Conservation (phyloP, 1,140 invertebrate genomes). For the Ooceraea biroi region DNA sequence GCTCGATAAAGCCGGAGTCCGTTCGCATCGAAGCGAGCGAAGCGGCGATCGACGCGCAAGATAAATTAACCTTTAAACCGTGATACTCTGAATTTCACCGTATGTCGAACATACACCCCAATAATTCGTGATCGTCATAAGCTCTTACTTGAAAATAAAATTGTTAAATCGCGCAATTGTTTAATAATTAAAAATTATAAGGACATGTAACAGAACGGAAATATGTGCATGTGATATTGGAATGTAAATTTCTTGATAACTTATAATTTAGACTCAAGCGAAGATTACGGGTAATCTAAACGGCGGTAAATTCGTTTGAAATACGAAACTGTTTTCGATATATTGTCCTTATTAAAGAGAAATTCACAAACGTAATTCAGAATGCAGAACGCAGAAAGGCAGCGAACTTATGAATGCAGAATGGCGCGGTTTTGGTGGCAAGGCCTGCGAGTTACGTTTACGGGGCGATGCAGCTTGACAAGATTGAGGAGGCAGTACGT, state of each 20-base stretch:
- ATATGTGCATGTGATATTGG: not conserved
- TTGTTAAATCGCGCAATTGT: not conserved
- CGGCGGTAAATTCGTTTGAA: not conserved
- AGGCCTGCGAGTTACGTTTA: slow-evolving; percentile 79
- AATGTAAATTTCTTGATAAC: not conserved
- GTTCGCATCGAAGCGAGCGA: slow-evolving; percentile 36
- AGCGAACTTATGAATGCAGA: slow-evolving; percentile 79
- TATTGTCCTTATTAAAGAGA: slow-evolving; percentile 20
- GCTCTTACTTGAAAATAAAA: slow-evolving; percentile 4
- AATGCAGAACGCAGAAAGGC: slow-evolving; percentile 40
- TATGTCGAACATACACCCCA: not conserved
- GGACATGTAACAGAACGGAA: too few species aligned
- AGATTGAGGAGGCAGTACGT: slow-evolving; percentile 83
- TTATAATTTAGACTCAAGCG: not conserved
- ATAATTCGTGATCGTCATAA: not conserved
- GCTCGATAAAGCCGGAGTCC: slow-evolving; percentile 51
- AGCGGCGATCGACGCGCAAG: slow-evolving; percentile 34
- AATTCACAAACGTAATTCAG: slow-evolving; percentile 45
- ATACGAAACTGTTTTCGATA: not conserved
- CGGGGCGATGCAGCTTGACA: slow-evolving; percentile 80
- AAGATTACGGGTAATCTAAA: not conserved
- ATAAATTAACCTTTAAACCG: slow-evolving; percentile 44
- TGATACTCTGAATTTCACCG: not conserved
- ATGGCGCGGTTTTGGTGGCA: slow-evolving; percentile 80
- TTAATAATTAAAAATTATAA: too few species aligned